Conservation (phyloP, 2,888 invertebrate species). For the Cheilosia vulpina region DNA sequence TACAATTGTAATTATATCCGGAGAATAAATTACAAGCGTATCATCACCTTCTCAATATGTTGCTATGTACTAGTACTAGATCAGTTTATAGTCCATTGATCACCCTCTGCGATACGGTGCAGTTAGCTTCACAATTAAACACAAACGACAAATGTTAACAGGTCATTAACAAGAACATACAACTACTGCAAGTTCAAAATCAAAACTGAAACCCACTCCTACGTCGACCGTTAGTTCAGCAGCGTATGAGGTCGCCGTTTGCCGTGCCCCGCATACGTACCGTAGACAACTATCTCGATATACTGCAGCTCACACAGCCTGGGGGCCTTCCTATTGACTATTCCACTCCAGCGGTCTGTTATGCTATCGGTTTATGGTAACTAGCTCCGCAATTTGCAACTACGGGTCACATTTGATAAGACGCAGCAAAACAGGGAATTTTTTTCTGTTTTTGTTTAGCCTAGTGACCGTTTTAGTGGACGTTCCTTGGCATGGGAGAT, state of each 20-base stretch:
- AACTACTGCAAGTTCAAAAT: slow-evolving; percentile 44
- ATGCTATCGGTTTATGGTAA: slow-evolving; percentile 15
- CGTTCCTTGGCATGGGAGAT: slow-evolving; percentile 14
- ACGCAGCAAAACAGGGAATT: slow-evolving; percentile 3
- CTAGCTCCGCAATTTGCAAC: slow-evolving; percentile 20
- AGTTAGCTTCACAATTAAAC: slow-evolving; percentile 3
- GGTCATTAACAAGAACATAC: slow-evolving; percentile 33
- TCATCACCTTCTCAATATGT: slow-evolving; percentile 7
- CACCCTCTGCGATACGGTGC: slow-evolving; percentile 3
- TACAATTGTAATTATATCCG: slow-evolving; percentile 27
- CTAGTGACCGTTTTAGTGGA: slow-evolving; percentile 34
- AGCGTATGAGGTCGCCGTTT: background rate
- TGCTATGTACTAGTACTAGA: background rate
- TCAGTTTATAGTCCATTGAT: slow-evolving; percentile 33
- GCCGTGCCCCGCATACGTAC: background rate
- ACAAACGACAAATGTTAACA: slow-evolving; percentile 20
- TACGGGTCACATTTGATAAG: slow-evolving; percentile 44
- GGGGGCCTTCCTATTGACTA: slow-evolving; percentile 25
- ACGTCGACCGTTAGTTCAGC: background rate
- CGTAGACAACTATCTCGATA: background rate
- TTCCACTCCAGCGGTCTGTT: background rate
- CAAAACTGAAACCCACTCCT: slow-evolving; percentile 20
- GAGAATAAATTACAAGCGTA: slow-evolving; percentile 5
- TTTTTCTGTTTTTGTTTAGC: slow-evolving; percentile 1
- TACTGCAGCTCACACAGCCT: slow-evolving; percentile 10